Conservation (phyloP, 1,140 invertebrate species). For the Tribolium madens region DNA sequence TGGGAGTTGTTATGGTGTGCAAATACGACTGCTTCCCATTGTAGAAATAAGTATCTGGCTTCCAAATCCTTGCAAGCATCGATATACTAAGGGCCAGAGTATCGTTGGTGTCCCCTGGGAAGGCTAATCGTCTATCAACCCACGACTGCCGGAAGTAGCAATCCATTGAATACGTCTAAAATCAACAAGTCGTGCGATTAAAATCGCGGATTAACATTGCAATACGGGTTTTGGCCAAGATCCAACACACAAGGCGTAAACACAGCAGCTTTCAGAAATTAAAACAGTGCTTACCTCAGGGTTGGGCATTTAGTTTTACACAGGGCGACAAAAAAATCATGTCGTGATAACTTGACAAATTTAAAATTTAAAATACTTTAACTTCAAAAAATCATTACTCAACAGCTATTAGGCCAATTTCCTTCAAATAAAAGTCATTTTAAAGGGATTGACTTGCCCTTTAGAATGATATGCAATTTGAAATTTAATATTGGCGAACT, state of each 20-base stretch:
- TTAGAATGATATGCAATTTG: no score
- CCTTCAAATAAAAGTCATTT: no score
- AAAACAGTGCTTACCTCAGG: background rate
- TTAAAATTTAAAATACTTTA: no score
- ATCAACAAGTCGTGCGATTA: constrained; percentile 54
- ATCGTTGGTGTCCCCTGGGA: constrained; percentile 70
- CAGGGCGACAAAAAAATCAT: no score
- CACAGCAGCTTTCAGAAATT: background rate
- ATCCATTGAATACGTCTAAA: constrained; percentile 90
- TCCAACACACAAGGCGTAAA: background rate
- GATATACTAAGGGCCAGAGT: constrained; percentile 81
- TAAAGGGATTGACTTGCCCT: no score
- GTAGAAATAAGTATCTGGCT: constrained; percentile 95
- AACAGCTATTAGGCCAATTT: no score
- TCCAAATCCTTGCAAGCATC: constrained; percentile 86
- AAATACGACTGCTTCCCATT: constrained; percentile 94
- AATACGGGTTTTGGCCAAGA: background rate
- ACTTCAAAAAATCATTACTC: no score
- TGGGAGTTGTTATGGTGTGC: constrained; percentile 92
- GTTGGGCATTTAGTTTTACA: no score
- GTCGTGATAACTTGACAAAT: no score
- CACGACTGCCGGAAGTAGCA: constrained; percentile 88
- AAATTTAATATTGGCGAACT: no score
- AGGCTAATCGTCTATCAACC: constrained; percentile 80
- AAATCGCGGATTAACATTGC: constrained; percentile 7